Conservation (phyloP, 2,797 vertebrate species). For the Thalassophryne amazonica region DNA sequence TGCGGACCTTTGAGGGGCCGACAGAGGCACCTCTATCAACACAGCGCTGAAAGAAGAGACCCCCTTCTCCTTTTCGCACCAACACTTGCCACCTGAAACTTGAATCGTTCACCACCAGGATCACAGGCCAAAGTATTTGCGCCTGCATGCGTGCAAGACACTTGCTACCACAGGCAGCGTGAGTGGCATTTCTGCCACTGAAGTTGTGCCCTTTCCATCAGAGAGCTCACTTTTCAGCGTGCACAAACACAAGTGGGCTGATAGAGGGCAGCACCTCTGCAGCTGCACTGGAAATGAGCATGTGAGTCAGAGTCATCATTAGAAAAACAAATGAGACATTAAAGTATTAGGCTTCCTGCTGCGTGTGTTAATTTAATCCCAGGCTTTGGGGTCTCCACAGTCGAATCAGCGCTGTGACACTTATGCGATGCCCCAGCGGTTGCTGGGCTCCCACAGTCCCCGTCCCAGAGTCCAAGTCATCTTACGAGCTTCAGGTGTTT, state of each 20-base stretch:
- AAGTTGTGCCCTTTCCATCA: conserved; percentile 40
- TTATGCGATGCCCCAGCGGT: conserved; percentile 24
- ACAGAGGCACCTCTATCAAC: conserved; percentile 67
- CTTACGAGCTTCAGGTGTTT: conserved; percentile 72
- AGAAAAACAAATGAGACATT: background rate
- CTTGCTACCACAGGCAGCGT: conserved; percentile 36
- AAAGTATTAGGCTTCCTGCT: background rate
- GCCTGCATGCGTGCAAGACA: conserved; percentile 45
- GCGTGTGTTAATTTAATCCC: background rate
- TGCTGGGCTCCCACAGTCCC: conserved; percentile 26
- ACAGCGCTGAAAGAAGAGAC: conserved; percentile 71
- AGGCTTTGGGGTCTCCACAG: background rate
- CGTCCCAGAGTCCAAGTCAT: conserved; percentile 30
- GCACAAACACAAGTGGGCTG: conserved; percentile 33
- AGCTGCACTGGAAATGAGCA: conserved; percentile 7
- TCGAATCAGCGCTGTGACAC: conserved; percentile 17
- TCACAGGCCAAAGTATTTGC: conserved; percentile 67
- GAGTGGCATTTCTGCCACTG: conserved; percentile 52
- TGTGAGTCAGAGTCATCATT: no score
- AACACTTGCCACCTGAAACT: conserved; percentile 68
- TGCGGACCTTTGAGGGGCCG: conserved; percentile 70
- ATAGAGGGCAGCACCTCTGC: conserved; percentile 68
- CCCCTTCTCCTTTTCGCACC: conserved; percentile 71
- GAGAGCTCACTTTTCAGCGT: conserved; percentile 45
- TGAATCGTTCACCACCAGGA: conserved; percentile 58